Evolutionary conservation across 2,797 vertebrate species (phyloP), one percentile per base, ranked within the genome.

Genomic region (Tolypeutes matacus): DNA sequence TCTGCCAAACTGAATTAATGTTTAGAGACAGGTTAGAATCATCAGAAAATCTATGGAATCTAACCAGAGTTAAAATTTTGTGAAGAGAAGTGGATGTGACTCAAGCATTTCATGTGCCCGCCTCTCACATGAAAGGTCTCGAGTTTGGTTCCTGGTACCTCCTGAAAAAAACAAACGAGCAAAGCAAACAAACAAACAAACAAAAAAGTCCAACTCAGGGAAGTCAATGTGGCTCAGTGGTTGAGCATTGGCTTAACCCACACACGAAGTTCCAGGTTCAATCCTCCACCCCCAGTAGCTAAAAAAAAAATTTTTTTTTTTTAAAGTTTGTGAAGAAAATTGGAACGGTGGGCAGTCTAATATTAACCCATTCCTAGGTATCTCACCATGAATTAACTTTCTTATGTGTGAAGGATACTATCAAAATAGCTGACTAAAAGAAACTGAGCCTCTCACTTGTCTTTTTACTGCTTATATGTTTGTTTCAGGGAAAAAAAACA

Each of bases 1-100:
- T 87, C 82, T 42, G 53, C 39, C 53, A 34, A 75, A 29, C 1
- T 51, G 36, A 85, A 89, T 85, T 88, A 64, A 85, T 69, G 7
- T 90, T 87, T 95, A 8, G 49, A 95, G 21, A 84, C 21, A 80
- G 20, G 12, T 20, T 91, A 70, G n/a, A 73, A 69, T 15, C 34
- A 56, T 65, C 77, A 2, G 46, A 34, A 62, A 80, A 89, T 34
- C 9, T 75, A 56, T 25, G 23, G 5, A 86, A 80, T 20, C 42
- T 34, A 94, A 90, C 0, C 27, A 78, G 92, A 64, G 1, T 72
- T 60, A 95, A 88, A 90, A 73, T 27, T 93, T 64, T 46, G 2
- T 12, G 27, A 93, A 92, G 56, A 91, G 91, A 8, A 46, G 46
- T 8, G 9, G 8, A 46, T 46, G 46, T 46, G 1, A 8, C 46